phyloP scores from a whole-genome alignment of 2,888 invertebrate genomes.

The Oxystoma pomonae region DNA sequence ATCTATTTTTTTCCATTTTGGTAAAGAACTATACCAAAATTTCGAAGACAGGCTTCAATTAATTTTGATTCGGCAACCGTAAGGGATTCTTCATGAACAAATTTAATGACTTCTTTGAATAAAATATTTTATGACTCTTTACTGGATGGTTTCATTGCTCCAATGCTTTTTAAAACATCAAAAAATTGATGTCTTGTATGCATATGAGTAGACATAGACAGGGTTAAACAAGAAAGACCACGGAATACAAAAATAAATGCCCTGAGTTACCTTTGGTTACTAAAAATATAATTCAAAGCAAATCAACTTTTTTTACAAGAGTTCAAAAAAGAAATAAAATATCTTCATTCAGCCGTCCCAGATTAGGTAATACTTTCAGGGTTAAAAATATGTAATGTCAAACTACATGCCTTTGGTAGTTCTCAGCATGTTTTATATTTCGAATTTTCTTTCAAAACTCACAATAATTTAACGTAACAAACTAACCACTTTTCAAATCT shows the following conservation, averaged over 20 bases:
- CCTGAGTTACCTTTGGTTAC: not conserved
- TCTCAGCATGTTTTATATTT: not conserved
- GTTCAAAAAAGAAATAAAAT: not conserved
- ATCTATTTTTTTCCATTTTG: not conserved
- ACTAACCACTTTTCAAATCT: not conserved
- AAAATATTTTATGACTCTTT: not conserved
- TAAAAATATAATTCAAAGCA: not conserved
- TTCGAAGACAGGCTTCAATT: not conserved
- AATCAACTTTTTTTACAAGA: not conserved
- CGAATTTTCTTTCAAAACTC: not conserved
- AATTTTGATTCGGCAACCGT: not conserved
- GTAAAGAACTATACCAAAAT: not conserved
- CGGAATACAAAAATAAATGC: not conserved
- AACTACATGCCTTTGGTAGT: not conserved
- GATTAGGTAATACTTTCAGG: not conserved
- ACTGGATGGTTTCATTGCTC: not conserved
- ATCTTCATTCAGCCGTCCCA: not conserved
- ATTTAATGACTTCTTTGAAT: not conserved
- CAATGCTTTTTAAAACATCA: not conserved
- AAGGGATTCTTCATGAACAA: not conserved
- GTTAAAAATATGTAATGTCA: not conserved
- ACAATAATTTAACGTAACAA: not conserved
- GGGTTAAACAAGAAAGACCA: not conserved
- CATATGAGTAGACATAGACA: not conserved
- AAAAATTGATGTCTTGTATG: not conserved